Percentiles rank a stretch among this genome's conserved stretches.
Evolutionary conservation across 2,113 vertebrate genomes (phyloP).

Genomic region (Nanger granti): DNA sequence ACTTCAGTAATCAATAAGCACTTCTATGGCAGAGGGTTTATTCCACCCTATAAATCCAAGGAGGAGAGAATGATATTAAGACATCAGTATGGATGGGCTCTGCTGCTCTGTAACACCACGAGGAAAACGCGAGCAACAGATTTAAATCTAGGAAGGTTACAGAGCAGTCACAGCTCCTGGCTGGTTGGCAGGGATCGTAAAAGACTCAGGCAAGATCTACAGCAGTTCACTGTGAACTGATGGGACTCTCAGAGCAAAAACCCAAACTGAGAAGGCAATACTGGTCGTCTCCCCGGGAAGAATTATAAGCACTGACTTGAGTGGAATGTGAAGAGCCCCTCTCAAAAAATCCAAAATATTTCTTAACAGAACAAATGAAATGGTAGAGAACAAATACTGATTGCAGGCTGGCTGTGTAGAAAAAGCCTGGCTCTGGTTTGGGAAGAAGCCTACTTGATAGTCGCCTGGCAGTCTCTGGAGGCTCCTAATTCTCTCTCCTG

Average conservation of each 20-base stretch:
- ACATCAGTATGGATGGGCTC: slow-evolving; percentile 65
- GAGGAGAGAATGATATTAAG: slow-evolving; percentile 63
- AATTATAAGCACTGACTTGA: slow-evolving; percentile 45
- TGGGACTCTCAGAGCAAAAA: slow-evolving; percentile 46
- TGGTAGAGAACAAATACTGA: neutral
- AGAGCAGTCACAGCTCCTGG: slow-evolving; percentile 63
- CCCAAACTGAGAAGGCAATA: slow-evolving; percentile 16
- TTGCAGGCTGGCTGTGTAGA: neutral
- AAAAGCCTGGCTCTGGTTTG: neutral
- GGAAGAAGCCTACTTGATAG: neutral
- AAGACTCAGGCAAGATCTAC: slow-evolving; percentile 70
- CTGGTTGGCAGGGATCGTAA: slow-evolving; percentile 69
- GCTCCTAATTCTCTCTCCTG: slow-evolving; percentile 7
- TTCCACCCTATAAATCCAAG: slow-evolving; percentile 73
- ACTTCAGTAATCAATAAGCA: slow-evolving; percentile 76
- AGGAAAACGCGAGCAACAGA: slow-evolving; percentile 61
- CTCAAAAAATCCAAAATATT: slow-evolving; percentile 59
- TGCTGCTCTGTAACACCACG: slow-evolving; percentile 47
- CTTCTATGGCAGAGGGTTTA: slow-evolving; percentile 69
- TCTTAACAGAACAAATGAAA: slow-evolving; percentile 31
- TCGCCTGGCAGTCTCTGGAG: neutral
- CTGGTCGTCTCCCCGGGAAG: slow-evolving; percentile 19
- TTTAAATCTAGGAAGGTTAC: slow-evolving; percentile 72
- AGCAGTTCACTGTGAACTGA: slow-evolving; percentile 57
- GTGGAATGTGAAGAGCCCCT: neutral